A percentile compares a stretch with the other conserved stretches of the same genome.
Evolutionary conservation across 2,888 invertebrate species (phyloP).

Genomic region (Acronicta psi): DNA sequence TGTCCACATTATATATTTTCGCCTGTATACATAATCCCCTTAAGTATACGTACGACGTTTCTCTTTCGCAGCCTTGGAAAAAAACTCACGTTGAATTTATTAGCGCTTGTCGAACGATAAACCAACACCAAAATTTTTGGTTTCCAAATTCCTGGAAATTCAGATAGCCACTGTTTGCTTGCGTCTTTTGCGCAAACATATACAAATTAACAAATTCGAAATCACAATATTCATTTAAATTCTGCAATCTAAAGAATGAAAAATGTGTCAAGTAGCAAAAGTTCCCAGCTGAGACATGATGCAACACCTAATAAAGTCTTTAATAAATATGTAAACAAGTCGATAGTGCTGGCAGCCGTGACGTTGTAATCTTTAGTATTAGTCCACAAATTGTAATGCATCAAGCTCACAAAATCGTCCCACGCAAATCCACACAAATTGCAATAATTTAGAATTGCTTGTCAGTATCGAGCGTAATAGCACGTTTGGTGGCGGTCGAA

Average conservation of each 20-base stretch:
- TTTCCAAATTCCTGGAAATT: slow-evolving; percentile 33
- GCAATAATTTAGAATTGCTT: slow-evolving; percentile 68
- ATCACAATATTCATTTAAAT: slow-evolving; percentile 12
- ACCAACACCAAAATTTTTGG: slow-evolving; percentile 30
- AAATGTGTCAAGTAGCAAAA: slow-evolving; percentile 13
- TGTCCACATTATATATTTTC: slow-evolving; percentile 57
- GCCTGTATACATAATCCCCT: slow-evolving; percentile 44
- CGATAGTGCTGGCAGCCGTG: slow-evolving; percentile 49
- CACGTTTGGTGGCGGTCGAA: slow-evolving; percentile 47
- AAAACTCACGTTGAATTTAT: slow-evolving; percentile 47
- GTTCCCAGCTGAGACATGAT: slow-evolving; percentile 29
- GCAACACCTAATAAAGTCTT: slow-evolving; percentile 49
- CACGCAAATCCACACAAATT: slow-evolving; percentile 64
- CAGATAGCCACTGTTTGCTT: slow-evolving; percentile 10
- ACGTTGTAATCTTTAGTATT: slow-evolving; percentile 61
- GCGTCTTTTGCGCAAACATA: slow-evolving; percentile 15
- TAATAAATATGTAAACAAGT: slow-evolving; percentile 41
- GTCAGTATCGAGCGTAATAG: slow-evolving; percentile 57
- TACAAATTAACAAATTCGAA: slow-evolving; percentile 11
- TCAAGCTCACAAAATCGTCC: slow-evolving; percentile 65
- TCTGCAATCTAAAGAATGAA: slow-evolving; percentile 12
- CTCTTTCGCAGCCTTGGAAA: slow-evolving; percentile 39
- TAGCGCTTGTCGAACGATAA: slow-evolving; percentile 49
- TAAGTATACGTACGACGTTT: slow-evolving; percentile 30
- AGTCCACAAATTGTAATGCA: slow-evolving; percentile 60